phyloP scores from a whole-genome alignment of 2,888 invertebrate genomes.

The Tineola bisselliella region DNA sequence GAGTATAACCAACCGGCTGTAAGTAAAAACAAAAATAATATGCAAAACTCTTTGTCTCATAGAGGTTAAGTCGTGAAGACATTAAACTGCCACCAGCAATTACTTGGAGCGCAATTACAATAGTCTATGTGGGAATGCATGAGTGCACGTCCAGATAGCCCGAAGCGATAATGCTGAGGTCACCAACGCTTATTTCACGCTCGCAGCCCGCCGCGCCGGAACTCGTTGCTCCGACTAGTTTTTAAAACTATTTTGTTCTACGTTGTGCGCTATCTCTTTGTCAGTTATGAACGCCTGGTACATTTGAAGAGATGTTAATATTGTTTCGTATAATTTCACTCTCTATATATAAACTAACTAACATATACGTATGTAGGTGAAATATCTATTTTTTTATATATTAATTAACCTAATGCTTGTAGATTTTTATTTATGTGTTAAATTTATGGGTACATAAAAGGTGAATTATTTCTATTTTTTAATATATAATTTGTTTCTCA shows the following conservation, averaged over 20 bases:
- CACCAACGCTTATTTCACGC: constrained; percentile 13
- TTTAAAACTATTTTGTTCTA: constrained; percentile 8
- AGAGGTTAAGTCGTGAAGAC: constrained; percentile 8
- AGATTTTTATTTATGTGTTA: too few relatives aligned
- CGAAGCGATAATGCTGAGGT: constrained; percentile 12
- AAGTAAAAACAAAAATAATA: neutral
- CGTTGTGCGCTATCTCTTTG: neutral
- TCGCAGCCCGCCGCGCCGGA: constrained; percentile 5
- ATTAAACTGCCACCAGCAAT: constrained; percentile 7
- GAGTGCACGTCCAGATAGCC: constrained; percentile 13
- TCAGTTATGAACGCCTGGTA: constrained; percentile 9
- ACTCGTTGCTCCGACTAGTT: constrained; percentile 10
- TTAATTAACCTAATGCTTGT: too few relatives aligned
- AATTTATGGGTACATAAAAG: too few relatives aligned
- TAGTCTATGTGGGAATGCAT: constrained; percentile 11
- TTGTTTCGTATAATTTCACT: neutral
- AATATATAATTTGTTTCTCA: too few relatives aligned
- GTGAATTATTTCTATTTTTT: too few relatives aligned
- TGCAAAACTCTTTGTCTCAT: neutral
- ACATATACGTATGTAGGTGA: too few relatives aligned
- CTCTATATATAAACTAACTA: too few relatives aligned
- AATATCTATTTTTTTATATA: too few relatives aligned
- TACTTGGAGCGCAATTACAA: neutral
- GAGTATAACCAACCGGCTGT: too few relatives aligned
- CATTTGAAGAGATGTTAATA: constrained; percentile 1